A percentile compares a stretch with the other conserved stretches of the same genome.
Conservation (phyloP, 2,797 vertebrate species). For the Platalea minor region DNA sequence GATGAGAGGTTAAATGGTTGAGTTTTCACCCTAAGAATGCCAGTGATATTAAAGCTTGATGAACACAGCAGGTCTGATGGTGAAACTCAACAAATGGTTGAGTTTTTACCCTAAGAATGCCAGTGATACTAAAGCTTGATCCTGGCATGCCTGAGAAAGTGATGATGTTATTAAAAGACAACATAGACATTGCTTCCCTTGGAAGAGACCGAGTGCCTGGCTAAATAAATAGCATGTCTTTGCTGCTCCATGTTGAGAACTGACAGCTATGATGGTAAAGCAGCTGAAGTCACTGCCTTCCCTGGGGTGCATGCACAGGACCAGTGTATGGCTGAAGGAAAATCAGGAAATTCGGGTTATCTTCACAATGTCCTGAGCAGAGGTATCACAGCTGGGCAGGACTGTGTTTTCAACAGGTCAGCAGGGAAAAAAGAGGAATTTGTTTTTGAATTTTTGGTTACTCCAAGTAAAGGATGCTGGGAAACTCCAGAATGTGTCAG, state of each 20-base stretch:
- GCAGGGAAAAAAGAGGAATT: neutral
- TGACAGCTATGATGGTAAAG: neutral
- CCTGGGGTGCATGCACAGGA: neutral
- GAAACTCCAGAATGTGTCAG: neutral
- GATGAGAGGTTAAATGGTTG: neutral
- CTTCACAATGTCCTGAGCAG: neutral
- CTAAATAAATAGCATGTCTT: neutral
- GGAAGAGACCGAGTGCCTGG: neutral
- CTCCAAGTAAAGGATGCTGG: neutral
- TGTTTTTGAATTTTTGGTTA: neutral
- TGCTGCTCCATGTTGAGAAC: neutral
- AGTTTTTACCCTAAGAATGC: no score
- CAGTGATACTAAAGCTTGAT: neutral
- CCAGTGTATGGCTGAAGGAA: neutral
- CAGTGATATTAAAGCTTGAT: neutral
- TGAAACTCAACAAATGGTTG: neutral
- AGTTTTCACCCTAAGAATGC: neutral
- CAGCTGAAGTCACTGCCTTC: neutral
- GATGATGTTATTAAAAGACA: neutral
- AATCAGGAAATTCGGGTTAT: neutral
- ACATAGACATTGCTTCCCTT: neutral
- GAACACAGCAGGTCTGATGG: neutral
- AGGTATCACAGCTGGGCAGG: neutral
- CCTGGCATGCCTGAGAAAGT: neutral
- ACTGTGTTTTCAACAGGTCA: neutral